Base-by-base conservation (phyloP, 2,888 invertebrate species). In the Andricus curvator region DNA sequence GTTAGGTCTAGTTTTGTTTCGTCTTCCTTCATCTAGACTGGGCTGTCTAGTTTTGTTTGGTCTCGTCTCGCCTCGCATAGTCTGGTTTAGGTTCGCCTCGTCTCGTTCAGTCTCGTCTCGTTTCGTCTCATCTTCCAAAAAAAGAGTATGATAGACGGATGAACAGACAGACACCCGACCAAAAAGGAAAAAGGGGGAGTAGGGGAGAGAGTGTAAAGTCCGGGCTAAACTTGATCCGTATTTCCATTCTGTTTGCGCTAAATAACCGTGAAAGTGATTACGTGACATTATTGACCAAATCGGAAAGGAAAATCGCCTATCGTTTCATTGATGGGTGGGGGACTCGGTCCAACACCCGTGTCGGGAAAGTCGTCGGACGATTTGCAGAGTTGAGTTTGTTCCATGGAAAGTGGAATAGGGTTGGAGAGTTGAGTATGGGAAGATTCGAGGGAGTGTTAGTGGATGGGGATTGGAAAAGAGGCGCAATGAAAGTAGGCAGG, bases 361-460 rank as follows among this genome's bases (percentile, higher is more conserved):
- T 41, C 68, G 79, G 76, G 74, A 44, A 62, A 64, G 44, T 77
- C 64, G 77, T 48, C 48, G 77, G 25, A 41, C 44, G 64, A 74
- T 74, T 80, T 78, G 78, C 74, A 56, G 41, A 64, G 37, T 78
- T 78, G n/a, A 65, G 56, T 78, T 76, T 51, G n/a, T 56, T 78
- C 29, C 37, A 33, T 51, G 66, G 51, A 74, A 41, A 44, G 78
- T 51, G 33, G 51, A 70, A n/a, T 70, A 29, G 48, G 68, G 15
- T 51, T 70, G 51, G 17, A 22, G 51, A 9, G 4, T 22, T n/a
- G 68, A 29, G 51, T 70, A 70, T 51, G 70, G 70, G 6, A 51
- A 44, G 17, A 51, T 17, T 70, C 29, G 20, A 70, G 20, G 3
- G 33, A 33, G 74, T 33, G 56, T 33, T 51, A 13, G 56, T 29